Evolutionary conservation across 2,797 vertebrate genomes (phyloP).

Genomic region (Enteromius treurensis): DNA sequence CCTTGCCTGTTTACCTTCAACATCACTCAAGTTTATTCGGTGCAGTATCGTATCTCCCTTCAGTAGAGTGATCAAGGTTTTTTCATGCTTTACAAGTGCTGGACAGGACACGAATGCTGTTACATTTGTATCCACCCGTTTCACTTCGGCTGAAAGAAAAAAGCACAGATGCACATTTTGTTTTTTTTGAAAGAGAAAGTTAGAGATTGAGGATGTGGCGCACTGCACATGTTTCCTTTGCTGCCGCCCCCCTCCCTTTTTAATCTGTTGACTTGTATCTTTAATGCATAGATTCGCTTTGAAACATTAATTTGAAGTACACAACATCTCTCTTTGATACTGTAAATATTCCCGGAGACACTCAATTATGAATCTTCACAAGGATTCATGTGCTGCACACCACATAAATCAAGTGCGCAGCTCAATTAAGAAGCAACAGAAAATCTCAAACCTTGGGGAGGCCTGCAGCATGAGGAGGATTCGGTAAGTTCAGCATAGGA

Average conservation of each 20-base stretch:
- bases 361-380: neutral
- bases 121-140: slow-evolving; percentile 12
- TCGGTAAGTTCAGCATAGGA: slow-evolving; percentile 7
- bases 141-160: slow-evolving; percentile 49
- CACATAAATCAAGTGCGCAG: neutral
- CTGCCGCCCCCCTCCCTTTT: neutral
- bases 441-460: slow-evolving; percentile 43
- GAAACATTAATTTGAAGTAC: neutral
- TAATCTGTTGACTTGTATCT: neutral
- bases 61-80: neutral
- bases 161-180: neutral
- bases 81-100: neutral
- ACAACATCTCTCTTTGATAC: neutral
- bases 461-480: neutral
- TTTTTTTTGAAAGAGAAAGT: slow-evolving; percentile 11
- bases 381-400: neutral
- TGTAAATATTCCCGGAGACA: neutral
- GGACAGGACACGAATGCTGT: slow-evolving; percentile 37
- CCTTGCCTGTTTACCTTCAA: neutral
- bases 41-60: slow-evolving; percentile 14
- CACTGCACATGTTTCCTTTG: neutral
- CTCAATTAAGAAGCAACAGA: slow-evolving; percentile 35
- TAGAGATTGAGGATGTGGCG: slow-evolving; percentile 19
- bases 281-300: neutral
- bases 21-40: neutral